Base-by-base conservation (phyloP, 1,140 invertebrate genomes). In the Onthophagus taurus region DNA sequence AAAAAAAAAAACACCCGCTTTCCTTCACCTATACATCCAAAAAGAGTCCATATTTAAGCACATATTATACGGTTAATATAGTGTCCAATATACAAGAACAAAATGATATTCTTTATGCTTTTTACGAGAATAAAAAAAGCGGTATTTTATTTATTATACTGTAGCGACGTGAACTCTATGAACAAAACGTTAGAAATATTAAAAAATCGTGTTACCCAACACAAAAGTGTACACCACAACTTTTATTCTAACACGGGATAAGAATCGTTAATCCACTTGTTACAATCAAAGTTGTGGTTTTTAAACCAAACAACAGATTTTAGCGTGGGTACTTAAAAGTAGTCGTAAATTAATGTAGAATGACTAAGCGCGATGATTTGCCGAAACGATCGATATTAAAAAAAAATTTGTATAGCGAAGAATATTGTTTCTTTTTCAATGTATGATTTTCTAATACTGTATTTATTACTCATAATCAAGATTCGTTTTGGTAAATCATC, bases 401-500 rank as follows among this genome's bases (percentile, higher is more conserved):
- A 57, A 49, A 50, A 33, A 50, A 45, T 44, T 51, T 41, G 26
- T 31, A 47, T 46, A 51, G 52, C 53, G 53, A 55, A 55, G 54
- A 51, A 18, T 57, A 52, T 58, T 56, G 53, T 51, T 58, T 57
- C 55, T 55, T 53, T 52, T 49, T 41, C 47, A 49, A 34, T 44
- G 45, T 47, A 50, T 54, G 55, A 57, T 58, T 54, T 50, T 57
- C 49, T 52, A 52, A 57, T 57, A 53, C 49, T 51, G 47, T 53
- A 56, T 56, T 50, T 34, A 31, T 42, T 43, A 31, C 30, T 44
- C 39, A 42, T 44, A 50, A 50, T 47, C 8, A 3, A 9, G 17
- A 9, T 39, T 39, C 7, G 20, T 6, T 52, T 55, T 55, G 54
- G 58, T 58, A 57, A 50, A 57, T 59, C 57, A 46, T 43, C 48